Evolutionary conservation across 1,140 invertebrate species (phyloP).

Genomic region (Palaemon carinicauda): DNA sequence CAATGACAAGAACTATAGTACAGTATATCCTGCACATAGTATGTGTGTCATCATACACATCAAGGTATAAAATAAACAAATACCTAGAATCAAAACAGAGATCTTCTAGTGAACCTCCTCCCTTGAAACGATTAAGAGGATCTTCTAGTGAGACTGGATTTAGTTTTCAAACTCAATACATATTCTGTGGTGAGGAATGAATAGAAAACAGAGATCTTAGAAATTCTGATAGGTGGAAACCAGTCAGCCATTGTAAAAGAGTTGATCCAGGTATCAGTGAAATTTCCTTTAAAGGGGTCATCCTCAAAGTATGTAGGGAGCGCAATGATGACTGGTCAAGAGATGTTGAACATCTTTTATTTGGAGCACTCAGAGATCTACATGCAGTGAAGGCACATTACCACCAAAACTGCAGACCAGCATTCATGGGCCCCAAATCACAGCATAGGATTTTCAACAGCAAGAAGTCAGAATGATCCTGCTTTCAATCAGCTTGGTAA

Average conservation of each 20-base stretch:
- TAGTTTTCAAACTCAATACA: background rate
- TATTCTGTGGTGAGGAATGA: conserved; percentile 15
- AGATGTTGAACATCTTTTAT: no score
- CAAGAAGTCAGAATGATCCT: background rate
- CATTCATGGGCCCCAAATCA: background rate
- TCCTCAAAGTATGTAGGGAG: background rate
- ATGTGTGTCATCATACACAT: conserved; percentile 19
- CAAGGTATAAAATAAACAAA: conserved; percentile 21
- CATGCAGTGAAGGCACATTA: no score
- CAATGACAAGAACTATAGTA: background rate
- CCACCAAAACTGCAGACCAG: no score
- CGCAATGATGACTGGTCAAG: no score
- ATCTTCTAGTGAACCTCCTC: no score
- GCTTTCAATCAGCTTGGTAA: background rate
- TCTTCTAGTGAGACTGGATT: background rate
- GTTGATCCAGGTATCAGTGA: background rate
- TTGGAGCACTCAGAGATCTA: no score
- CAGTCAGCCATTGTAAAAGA: background rate
- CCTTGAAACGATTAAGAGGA: background rate
- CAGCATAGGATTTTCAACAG: background rate
- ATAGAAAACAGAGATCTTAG: background rate
- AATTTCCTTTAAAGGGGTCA: background rate
- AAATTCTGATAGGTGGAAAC: conserved; percentile 1
- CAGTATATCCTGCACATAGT: background rate
- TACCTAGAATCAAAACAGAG: no score